Conservation (phyloP, 2,888 invertebrate genomes). For the Salpingus planirostris region DNA sequence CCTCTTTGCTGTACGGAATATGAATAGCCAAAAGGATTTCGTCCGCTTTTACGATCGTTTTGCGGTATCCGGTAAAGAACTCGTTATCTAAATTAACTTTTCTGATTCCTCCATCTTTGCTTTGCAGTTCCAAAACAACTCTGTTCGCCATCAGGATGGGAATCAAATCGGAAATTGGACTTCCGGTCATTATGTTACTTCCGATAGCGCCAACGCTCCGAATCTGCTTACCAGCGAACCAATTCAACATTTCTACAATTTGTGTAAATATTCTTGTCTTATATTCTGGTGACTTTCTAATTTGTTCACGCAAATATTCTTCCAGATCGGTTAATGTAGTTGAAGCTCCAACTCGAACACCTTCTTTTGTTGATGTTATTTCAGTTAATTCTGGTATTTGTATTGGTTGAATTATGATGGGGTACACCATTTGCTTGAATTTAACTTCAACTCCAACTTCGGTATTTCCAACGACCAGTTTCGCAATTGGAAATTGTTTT, state of each 20-base stretch:
- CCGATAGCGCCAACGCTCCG: slow-evolving; percentile 87
- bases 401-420: slow-evolving; percentile 66
- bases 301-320: slow-evolving; percentile 48
- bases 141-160: slow-evolving; percentile 80
- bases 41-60: slow-evolving; percentile 59
- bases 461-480: slow-evolving; percentile 84
- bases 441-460: slow-evolving; percentile 89
- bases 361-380: slow-evolving; percentile 46
- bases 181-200: slow-evolving; percentile 76
- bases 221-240: slow-evolving; percentile 94
- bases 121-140: slow-evolving; percentile 55
- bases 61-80: slow-evolving; percentile 84
- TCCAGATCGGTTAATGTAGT: slow-evolving; percentile 70
- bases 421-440: slow-evolving; percentile 74
- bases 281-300: slow-evolving; percentile 44
- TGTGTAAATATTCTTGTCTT: slow-evolving; percentile 57
- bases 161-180: slow-evolving; percentile 93
- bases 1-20: slow-evolving; percentile 61
- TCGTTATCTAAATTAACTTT: slow-evolving; percentile 60
- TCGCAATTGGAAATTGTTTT: slow-evolving; percentile 54
- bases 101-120: slow-evolving; percentile 46
- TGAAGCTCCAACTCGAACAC: slow-evolving; percentile 69
- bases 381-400: slow-evolving; percentile 59
- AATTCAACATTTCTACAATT: slow-evolving; percentile 77
- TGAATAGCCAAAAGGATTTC: slow-evolving; percentile 75